Evolutionary conservation across 2,797 vertebrate genomes (phyloP).

Genomic region (Scolopax bukidnonensis): DNA sequence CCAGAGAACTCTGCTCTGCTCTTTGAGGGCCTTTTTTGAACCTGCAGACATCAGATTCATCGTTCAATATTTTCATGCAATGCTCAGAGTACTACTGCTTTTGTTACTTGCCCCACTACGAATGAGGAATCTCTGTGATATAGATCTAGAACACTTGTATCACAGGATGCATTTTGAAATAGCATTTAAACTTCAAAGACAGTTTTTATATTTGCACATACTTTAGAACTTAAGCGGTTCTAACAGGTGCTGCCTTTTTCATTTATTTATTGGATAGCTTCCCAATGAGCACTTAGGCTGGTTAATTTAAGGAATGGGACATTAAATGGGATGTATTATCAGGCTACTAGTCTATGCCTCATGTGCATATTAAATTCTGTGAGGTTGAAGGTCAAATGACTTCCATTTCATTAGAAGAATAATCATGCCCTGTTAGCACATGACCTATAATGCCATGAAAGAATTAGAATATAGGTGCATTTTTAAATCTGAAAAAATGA

Average conservation of each 20-base stretch:
- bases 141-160: not conserved
- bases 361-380: not conserved
- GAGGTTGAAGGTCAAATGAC: slow-evolving; percentile 8
- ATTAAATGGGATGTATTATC: slow-evolving; percentile 18
- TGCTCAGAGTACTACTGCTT: not conserved
- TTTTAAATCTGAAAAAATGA: not conserved
- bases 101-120: not conserved
- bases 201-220: not conserved
- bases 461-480: not conserved
- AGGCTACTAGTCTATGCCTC: slow-evolving; percentile 25
- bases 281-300: not conserved
- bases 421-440: not conserved
- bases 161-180: not conserved
- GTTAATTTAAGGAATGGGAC: slow-evolving; percentile 22
- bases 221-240: not conserved
- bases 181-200: not conserved
- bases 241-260: not conserved
- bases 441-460: not conserved
- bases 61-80: not conserved
- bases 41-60: not conserved
- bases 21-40: not conserved
- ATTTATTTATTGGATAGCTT: not conserved
- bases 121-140: not conserved
- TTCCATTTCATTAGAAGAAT: slow-evolving; percentile 23
- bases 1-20: not conserved